Evolutionary conservation across 2,888 invertebrate species (phyloP), one percentile per base, ranked within the genome.

Genomic region (Neoascia interrupta): DNA sequence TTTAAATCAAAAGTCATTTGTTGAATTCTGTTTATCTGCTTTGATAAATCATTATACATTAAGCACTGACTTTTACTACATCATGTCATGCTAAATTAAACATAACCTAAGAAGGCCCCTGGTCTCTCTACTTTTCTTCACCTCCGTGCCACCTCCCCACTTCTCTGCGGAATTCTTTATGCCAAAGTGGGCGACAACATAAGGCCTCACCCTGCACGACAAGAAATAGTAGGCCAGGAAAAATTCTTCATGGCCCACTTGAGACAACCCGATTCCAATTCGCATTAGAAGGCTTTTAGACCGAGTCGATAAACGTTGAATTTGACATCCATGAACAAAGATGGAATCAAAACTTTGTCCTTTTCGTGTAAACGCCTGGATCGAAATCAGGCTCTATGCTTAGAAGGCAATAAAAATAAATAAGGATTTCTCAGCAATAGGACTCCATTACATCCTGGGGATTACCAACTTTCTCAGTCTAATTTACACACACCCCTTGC

Each of bases 401-500:
- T 43, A 51, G 58, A 53, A 13, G 34, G 28, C 58, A 73, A 58
- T 73, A 58, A 28, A 64, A 64, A 66, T 73, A 73, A 73, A 66
- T 73, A 66, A 73, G 66, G 23, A 51, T 64, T 47, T 19, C 28
- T 11, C 37, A 21, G 51, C 37, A 64, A 49, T 56, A 58, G 51
- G 43, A 58, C 51, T 43, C 28, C 43, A n/a, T n/a, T 37, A 51
- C 34, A 49, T 70, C 54, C 69, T 53, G 13, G 13, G 39, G 43
- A 58, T 64, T 64, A 73, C 53, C 58, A 45, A 73, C 58, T 43
- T 51, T 58, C 49, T 66, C 43, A 37, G 64, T 43, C 66, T 73
- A 36, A 64, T 72, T 72, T 43, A 51, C 36, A 54, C 56, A 64
- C 37, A 36, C 47, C 36, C 47, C 15, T 37, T 37, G 53, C 13